phyloP scores from a whole-genome alignment of 2,113 vertebrate genomes.

The Pollimyrus isidori region DNA sequence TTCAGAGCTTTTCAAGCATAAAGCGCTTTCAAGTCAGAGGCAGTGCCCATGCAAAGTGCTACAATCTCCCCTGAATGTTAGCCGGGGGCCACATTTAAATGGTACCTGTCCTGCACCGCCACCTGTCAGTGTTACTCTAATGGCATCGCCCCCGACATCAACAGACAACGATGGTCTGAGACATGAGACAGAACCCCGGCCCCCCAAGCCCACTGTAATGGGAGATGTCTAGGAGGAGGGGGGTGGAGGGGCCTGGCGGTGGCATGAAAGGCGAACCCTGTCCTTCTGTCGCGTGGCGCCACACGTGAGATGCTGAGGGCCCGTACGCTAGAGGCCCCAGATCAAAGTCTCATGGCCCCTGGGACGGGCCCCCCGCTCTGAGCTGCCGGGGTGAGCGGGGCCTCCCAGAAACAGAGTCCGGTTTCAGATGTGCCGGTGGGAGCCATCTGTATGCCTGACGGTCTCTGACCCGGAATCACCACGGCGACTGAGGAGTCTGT shows the following conservation, averaged over 20 bases:
- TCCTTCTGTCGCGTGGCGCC: conserved; percentile 1
- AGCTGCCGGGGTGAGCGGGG: not conserved
- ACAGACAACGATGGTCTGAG: not conserved
- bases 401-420: not conserved
- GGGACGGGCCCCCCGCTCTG: not conserved
- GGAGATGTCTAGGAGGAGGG: not conserved
- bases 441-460: not conserved
- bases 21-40: not conserved
- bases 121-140: not conserved
- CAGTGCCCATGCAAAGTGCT: not conserved
- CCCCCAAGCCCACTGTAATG: not conserved
- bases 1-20: not conserved
- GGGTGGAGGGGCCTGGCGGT: not conserved
- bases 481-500: not conserved
- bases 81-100: not conserved
- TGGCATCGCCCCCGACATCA: not conserved
- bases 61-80: not conserved
- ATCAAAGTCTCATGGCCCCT: not conserved
- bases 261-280: not conserved
- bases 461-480: not conserved
- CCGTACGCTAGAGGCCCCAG: not conserved
- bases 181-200: not conserved
- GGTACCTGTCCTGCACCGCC: not conserved
- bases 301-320: not conserved
- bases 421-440: not conserved